These are phyloP conservation scores for Petrosia ficiformis DNA, from an alignment of 37 sponge, comb jelly and placozoan genomes.

Conservation along the genomic window DNA sequence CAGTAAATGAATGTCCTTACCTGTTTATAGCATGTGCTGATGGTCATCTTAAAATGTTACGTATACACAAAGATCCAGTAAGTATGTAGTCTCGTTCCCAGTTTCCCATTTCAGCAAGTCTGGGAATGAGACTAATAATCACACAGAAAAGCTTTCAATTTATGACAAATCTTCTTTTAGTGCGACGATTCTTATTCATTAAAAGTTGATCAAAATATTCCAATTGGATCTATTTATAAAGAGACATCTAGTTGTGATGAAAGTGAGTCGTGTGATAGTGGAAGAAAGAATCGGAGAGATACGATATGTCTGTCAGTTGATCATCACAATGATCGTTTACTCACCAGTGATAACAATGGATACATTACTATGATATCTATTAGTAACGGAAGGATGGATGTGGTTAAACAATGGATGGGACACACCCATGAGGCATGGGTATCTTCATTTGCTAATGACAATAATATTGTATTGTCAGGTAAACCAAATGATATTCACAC, in stretches of 20 bases:
- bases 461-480: slow-evolving; percentile 65
- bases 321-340: not conserved
- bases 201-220: not conserved
- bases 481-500: not conserved
- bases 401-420: slow-evolving; percentile 52
- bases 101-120: too few relatives aligned
- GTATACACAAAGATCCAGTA: too few relatives aligned
- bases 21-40: not conserved
- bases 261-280: not conserved
- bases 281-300: too few relatives aligned
- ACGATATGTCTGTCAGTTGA: slow-evolving; percentile 4
- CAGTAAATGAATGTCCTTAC: not conserved
- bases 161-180: not conserved
- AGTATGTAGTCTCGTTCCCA: too few relatives aligned
- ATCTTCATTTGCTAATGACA: slow-evolving; percentile 33
- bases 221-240: not conserved
- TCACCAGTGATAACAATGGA: slow-evolving; percentile 58
- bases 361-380: slow-evolving; percentile 11
- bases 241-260: not conserved
- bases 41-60: not conserved
- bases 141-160: too few relatives aligned
- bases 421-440: slow-evolving; percentile 90
- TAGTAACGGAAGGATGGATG: not conserved
- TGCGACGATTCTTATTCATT: not conserved
- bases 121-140: not conserved